These are phyloP conservation scores for Oryzias melastigma DNA, from an alignment of 2,113 vertebrate genomes.

Conservation along the genomic window DNA sequence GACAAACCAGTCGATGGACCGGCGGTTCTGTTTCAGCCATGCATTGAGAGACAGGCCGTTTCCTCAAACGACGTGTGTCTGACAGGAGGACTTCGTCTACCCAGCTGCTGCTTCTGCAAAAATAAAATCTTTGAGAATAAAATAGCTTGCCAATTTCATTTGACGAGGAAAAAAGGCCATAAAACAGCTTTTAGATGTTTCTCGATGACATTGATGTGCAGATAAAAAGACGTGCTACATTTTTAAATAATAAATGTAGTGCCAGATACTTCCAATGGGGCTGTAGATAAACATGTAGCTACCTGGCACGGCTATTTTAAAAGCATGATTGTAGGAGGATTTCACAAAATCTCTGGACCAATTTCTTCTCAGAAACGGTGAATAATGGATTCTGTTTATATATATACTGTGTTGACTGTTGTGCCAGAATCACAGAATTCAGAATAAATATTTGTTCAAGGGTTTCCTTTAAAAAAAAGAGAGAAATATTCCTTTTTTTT, in stretches of 20 bases:
- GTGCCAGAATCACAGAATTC: background rate
- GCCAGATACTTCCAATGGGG: slow-evolving; percentile 24
- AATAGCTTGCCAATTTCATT: slow-evolving; percentile 31
- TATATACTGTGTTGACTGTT: background rate
- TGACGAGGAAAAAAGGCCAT: slow-evolving; percentile 22
- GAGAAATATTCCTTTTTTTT: too few relatives aligned
- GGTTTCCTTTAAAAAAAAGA: too few relatives aligned
- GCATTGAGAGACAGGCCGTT: slow-evolving; percentile 42
- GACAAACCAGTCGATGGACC: slow-evolving; percentile 26
- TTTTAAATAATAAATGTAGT: slow-evolving; percentile 24
- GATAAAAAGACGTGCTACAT: background rate
- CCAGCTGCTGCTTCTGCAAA: background rate
- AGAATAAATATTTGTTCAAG: background rate
- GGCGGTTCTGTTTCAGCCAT: slow-evolving; percentile 40
- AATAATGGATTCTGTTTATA: slow-evolving; percentile 2
- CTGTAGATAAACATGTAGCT: slow-evolving; percentile 20
- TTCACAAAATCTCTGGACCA: background rate
- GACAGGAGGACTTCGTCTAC: slow-evolving; percentile 51
- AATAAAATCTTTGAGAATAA: slow-evolving; percentile 47
- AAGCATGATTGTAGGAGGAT: background rate
- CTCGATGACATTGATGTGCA: slow-evolving; percentile 13
- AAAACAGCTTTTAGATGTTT: slow-evolving; percentile 20
- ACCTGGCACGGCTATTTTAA: background rate
- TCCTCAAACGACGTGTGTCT: slow-evolving; percentile 22
- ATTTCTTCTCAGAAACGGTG: background rate